These are phyloP conservation scores for Xenopus petersii DNA, from an alignment of 2,797 vertebrate genomes.

Conservation along the genomic window DNA sequence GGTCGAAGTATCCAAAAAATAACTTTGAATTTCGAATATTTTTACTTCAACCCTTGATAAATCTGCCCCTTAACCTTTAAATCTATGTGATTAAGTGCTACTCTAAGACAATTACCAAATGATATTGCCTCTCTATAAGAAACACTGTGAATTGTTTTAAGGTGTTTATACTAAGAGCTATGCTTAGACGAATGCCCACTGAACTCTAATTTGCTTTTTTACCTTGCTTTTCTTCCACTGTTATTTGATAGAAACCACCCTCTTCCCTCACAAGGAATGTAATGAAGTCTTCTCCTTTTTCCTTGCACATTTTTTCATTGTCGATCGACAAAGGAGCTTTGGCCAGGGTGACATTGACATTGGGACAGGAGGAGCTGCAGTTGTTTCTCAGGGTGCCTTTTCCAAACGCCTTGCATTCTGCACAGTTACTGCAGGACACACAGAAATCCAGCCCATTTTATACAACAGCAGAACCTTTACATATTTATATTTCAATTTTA, in stretches of 20 bases:
- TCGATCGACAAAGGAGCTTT: slow-evolving; percentile 23
- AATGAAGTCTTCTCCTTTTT: slow-evolving; percentile 46
- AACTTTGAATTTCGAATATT: too few species aligned
- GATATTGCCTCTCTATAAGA: too few species aligned
- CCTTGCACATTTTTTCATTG: slow-evolving; percentile 55
- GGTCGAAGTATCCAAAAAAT: too few species aligned
- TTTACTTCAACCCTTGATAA: too few species aligned
- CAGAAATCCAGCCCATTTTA: background rate
- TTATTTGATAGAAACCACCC: slow-evolving; percentile 37
- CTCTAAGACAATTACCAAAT: too few species aligned
- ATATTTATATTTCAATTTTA: too few species aligned
- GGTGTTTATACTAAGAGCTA: too few species aligned
- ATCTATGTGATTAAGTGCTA: too few species aligned
- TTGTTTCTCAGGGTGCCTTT: slow-evolving; percentile 48
- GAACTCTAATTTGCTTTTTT: slow-evolving; percentile 15
- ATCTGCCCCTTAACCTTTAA: too few species aligned
- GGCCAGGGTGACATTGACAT: slow-evolving; percentile 33
- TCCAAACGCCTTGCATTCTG: slow-evolving; percentile 56
- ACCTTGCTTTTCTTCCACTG: slow-evolving; percentile 56
- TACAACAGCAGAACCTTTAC: too few species aligned
- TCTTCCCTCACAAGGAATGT: slow-evolving; percentile 53
- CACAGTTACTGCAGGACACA: slow-evolving; percentile 61
- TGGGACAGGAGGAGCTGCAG: slow-evolving; percentile 52
- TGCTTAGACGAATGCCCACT: too few species aligned
- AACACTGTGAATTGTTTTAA: too few species aligned